Evolutionary conservation across 1,140 invertebrate species (phyloP).

Genomic region (Drosophila pectinifera): DNA sequence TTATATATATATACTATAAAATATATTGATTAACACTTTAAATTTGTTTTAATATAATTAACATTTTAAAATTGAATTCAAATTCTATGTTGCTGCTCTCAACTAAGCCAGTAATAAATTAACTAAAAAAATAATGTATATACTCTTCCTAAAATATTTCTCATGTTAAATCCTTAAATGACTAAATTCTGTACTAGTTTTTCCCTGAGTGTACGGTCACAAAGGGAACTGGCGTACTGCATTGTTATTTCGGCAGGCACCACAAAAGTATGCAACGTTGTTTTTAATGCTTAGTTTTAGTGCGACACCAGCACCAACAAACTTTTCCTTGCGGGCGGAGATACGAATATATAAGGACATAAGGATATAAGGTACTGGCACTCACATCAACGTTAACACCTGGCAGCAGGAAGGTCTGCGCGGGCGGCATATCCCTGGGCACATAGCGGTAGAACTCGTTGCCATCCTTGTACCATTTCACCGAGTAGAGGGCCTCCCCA

Average conservation of each 20-base stretch:
- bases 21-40: no score
- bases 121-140: no score
- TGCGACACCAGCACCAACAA: conserved; percentile 29
- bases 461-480: conserved; percentile 92
- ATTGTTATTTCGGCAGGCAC: conserved; percentile 53
- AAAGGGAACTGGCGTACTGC: conserved; percentile 16
- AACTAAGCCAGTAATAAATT: no score
- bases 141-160: no score
- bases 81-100: no score
- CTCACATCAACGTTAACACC: conserved; percentile 89
- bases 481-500: conserved; percentile 89
- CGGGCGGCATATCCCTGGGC: conserved; percentile 88
- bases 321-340: conserved; percentile 6
- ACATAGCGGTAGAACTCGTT: conserved; percentile 93
- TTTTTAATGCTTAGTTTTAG: conserved; percentile 68
- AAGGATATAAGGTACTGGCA: conserved; percentile 37
- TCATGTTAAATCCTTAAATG: no score
- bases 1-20: no score
- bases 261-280: conserved; percentile 74
- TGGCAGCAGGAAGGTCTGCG: conserved; percentile 87
- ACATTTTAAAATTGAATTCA: no score
- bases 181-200: not conserved
- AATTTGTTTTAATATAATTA: no score
- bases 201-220: not conserved
- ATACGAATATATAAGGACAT: conserved; percentile 10